A percentile compares a stretch with the other conserved stretches of the same genome.
Evolutionary conservation across 2,113 vertebrate species (phyloP).

Genomic region (Morone saxatilis): DNA sequence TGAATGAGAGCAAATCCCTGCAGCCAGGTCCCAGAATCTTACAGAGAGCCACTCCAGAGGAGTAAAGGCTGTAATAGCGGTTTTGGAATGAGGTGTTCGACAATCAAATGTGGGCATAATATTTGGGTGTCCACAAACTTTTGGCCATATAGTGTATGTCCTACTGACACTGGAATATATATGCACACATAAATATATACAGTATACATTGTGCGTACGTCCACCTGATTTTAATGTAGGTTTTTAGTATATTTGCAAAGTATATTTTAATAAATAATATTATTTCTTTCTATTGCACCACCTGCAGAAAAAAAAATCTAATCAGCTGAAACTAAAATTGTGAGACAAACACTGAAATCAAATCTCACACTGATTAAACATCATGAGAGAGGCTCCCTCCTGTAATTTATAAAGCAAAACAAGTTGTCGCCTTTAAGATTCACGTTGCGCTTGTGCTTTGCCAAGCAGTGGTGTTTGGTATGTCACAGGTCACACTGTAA

Average conservation of each 20-base stretch:
- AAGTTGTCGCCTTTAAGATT: neutral
- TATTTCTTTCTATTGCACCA: too few species aligned
- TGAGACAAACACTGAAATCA: neutral
- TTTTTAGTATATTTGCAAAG: neutral
- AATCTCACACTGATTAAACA: neutral
- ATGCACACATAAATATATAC: neutral
- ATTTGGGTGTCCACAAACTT: neutral
- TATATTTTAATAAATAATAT: neutral
- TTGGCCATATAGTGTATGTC: neutral
- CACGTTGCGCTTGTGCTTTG: conserved; percentile 4
- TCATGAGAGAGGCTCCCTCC: neutral
- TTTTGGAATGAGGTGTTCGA: neutral
- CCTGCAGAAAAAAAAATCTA: neutral
- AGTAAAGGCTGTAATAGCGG: neutral
- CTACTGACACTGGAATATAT: neutral
- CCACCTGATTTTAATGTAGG: neutral
- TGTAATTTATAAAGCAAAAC: neutral
- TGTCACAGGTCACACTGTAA: conserved; percentile 38
- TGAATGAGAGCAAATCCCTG: neutral
- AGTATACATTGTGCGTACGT: neutral
- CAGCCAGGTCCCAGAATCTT: neutral
- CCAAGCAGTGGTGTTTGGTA: neutral
- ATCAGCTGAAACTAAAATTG: neutral
- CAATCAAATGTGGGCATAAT: neutral
- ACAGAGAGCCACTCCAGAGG: neutral